These are phyloP conservation scores for Gymnarchus niloticus DNA, from an alignment of 2,113 vertebrate genomes.

Conservation along the genomic window DNA sequence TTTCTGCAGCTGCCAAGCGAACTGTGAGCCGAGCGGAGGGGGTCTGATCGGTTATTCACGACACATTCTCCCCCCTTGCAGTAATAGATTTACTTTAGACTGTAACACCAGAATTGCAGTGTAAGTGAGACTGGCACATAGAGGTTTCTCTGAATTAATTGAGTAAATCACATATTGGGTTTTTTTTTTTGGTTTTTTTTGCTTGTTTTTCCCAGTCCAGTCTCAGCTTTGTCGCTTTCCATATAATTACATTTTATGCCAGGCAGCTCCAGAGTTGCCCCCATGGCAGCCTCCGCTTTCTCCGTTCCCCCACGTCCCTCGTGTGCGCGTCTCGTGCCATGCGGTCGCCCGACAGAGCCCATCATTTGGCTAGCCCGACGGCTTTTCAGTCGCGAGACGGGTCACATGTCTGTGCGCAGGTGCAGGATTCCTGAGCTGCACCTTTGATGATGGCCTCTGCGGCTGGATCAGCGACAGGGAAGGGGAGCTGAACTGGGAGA, in stretches of 20 bases:
- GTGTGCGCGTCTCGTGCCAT: too few species aligned
- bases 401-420: constrained; percentile 56
- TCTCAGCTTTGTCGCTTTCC: background rate
- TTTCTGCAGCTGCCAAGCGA: background rate
- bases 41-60: background rate
- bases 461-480: constrained; percentile 83
- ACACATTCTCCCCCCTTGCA: background rate
- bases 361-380: background rate
- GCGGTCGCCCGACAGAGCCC: background rate
- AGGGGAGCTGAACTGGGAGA: constrained; percentile 83
- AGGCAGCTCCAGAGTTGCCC: background rate
- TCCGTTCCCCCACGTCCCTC: background rate
- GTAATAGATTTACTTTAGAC: constrained; percentile 12
- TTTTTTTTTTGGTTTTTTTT: background rate
- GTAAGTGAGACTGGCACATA: background rate
- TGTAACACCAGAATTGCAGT: background rate
- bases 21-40: background rate
- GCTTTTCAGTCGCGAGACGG: background rate
- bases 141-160: background rate
- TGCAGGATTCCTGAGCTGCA: constrained; percentile 77
- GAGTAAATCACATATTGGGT: constrained; percentile 16
- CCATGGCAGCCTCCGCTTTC: background rate
- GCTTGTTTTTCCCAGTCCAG: background rate
- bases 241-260: background rate
- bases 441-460: constrained; percentile 86